phyloP scores from a whole-genome alignment of 2,113 vertebrate species.

The Columbina picui region DNA sequence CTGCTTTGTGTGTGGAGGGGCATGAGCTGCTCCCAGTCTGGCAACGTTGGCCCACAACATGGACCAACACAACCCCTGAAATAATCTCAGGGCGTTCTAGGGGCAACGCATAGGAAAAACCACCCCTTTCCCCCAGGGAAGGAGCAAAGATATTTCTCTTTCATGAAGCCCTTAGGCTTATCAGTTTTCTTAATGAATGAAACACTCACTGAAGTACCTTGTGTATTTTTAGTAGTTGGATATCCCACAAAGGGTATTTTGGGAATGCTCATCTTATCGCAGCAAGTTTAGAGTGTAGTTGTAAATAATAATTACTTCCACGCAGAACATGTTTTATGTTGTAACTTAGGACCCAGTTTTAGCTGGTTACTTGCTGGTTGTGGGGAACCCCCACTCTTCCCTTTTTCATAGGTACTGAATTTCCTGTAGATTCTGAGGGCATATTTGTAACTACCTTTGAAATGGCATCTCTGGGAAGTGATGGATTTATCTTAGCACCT shows the following conservation, averaged over 20 bases:
- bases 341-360: background rate
- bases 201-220: background rate
- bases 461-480: background rate
- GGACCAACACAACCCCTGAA: background rate
- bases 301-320: background rate
- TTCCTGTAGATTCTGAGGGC: background rate
- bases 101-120: background rate
- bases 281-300: background rate
- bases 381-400: rapidly evolving
- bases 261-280: background rate
- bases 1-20: background rate
- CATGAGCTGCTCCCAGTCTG: background rate
- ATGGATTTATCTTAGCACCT: background rate
- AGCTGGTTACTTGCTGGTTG: background rate
- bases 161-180: background rate
- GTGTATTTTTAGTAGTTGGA: background rate
- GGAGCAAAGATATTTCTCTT: background rate
- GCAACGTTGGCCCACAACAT: rapidly evolving
- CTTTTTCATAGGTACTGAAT: background rate
- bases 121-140: background rate
- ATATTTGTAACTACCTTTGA: background rate
- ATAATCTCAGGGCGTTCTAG: background rate
- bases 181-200: background rate
- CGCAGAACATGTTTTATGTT: background rate
- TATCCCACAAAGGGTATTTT: background rate